Percentiles rank a stretch among this genome's conserved stretches.
Evolutionary conservation across 2,797 vertebrate genomes (phyloP).

Genomic region (Rhabdophis nuchalis): DNA sequence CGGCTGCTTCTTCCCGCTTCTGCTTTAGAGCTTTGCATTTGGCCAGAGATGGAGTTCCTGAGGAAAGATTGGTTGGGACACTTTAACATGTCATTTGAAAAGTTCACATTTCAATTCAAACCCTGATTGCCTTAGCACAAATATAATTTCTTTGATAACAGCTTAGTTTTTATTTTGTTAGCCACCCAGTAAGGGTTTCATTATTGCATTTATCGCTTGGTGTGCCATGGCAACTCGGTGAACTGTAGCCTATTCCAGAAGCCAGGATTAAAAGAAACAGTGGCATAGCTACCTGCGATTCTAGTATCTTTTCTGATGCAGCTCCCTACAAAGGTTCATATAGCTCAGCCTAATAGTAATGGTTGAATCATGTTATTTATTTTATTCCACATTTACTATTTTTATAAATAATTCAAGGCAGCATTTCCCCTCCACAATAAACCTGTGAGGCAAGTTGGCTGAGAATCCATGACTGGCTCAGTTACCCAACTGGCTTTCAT

Average conservation of each 20-base stretch:
- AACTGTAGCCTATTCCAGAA: background rate
- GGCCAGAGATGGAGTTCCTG: conserved; percentile 77
- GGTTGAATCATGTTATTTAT: background rate
- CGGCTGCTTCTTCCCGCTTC: conserved; percentile 77
- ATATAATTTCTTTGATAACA: background rate
- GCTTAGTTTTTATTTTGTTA: background rate
- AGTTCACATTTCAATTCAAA: background rate
- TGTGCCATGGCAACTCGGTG: background rate
- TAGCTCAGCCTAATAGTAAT: background rate
- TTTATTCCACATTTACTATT: background rate
- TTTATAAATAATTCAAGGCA: background rate
- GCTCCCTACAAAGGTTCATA: background rate
- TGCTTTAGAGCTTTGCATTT: conserved; percentile 78
- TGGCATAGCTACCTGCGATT: background rate
- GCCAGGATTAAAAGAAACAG: background rate
- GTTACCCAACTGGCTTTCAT: background rate
- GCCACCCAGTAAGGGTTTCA: background rate
- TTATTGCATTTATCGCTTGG: background rate
- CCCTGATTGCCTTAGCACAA: background rate
- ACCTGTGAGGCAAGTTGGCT: background rate
- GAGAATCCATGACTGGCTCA: background rate
- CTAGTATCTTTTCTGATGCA: background rate
- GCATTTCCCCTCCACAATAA: background rate
- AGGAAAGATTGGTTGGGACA: background rate
- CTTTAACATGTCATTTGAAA: background rate